Evolutionary conservation across 2,888 invertebrate genomes (phyloP), one percentile per base, ranked within the genome.

Genomic region (Graphium colonna): DNA sequence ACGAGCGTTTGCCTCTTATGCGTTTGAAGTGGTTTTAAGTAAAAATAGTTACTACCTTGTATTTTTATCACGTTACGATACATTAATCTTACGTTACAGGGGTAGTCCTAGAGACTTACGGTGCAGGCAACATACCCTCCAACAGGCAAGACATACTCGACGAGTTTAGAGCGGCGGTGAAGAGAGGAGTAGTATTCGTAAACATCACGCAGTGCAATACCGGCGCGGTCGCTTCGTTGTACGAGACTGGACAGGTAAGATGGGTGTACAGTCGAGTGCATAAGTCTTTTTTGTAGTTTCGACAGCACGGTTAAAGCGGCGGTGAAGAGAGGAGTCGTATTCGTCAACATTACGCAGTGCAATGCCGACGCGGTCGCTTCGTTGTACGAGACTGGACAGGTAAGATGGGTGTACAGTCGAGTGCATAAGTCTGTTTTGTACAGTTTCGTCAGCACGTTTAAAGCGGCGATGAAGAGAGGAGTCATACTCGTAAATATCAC

Each of bases 261-360:
- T n/a, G n/a, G n/a, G n/a, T n/a, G n/a, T n/a, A n/a, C n/a, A n/a
- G n/a, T n/a, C n/a, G n/a, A n/a, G n/a, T n/a, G n/a, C n/a, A n/a
- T n/a, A n/a, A n/a, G n/a, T n/a, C n/a, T n/a, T n/a, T n/a, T n/a
- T n/a, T n/a, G n/a, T n/a, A n/a, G n/a, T n/a, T n/a, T n/a, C n/a
- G n/a, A n/a, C n/a, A n/a, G n/a, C n/a, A n/a, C n/a, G n/a, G n/a
- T 98, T 15, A 86, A 88, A 21, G 88, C 90, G 0, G 97, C 98
- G 0, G 90, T 94, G 0, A 79, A 92, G 7, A 86, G 95, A 9
- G 97, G 96, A 0, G 93, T 98, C 0, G 92, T 99, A 33, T 92
- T 98, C 28, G 92, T 99, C 1, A 98, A 98, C 79, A 95, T 96
- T 61, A 97, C 98, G 0, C 98, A 99, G 74, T 98, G 98, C 72